Evolutionary conservation across 2,113 vertebrate genomes (phyloP).

Genomic region (Phaethon lepturus): DNA sequence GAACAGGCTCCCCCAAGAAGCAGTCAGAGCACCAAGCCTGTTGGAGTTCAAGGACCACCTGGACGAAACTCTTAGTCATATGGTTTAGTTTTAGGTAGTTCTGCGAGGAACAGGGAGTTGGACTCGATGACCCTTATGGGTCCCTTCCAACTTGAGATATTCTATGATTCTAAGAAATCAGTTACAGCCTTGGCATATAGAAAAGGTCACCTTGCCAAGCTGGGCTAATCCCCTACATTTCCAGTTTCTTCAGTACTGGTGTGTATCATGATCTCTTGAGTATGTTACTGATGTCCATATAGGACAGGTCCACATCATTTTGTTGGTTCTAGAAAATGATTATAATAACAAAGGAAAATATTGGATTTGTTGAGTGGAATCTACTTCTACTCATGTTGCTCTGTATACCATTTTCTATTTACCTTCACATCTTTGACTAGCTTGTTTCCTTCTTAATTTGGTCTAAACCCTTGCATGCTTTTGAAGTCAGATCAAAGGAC

Average conservation of each 20-base stretch:
- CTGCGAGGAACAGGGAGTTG: fast-evolving
- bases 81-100: neutral
- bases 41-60: neutral
- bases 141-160: neutral
- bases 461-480: neutral
- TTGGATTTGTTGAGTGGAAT: neutral
- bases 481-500: conserved; percentile 15
- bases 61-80: neutral
- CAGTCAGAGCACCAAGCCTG: neutral
- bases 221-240: neutral
- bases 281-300: neutral
- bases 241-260: neutral
- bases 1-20: neutral
- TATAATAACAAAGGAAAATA: neutral
- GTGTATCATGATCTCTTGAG: neutral
- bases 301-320: neutral
- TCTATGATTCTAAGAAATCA: neutral
- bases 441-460: conserved; percentile 21
- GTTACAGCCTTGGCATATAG: neutral
- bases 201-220: neutral
- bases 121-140: neutral
- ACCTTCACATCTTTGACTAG: neutral
- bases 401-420: neutral
- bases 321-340: neutral
- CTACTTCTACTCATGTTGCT: neutral